Conservation (phyloP, 2,888 invertebrate genomes). For the Drosophila pseudotakahashii region DNA sequence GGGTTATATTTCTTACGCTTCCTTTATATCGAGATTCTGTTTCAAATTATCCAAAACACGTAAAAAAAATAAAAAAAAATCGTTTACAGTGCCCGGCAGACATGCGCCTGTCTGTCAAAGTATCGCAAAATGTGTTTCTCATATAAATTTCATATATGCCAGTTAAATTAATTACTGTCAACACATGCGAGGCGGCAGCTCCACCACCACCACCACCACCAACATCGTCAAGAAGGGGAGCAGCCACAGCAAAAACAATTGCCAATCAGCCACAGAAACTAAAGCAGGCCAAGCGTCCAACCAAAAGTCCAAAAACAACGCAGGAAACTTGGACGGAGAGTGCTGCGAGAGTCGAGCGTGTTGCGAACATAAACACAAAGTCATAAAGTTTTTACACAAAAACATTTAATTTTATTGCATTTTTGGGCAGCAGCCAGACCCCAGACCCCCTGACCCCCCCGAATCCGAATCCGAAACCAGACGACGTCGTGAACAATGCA, state of each 20-base stretch:
- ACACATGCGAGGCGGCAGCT: conserved; percentile 62
- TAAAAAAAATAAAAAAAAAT: too few species aligned
- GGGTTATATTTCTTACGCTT: too few species aligned
- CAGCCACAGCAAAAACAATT: conserved; percentile 40
- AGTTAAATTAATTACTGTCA: conserved; percentile 79
- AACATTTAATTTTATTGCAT: conserved; percentile 80
- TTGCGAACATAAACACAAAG: conserved; percentile 77
- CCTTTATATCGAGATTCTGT: neutral
- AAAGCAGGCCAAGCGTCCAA: conserved; percentile 68
- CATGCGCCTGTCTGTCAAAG: conserved; percentile 44
- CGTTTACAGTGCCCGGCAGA: neutral
- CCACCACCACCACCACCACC: conserved; percentile 4
- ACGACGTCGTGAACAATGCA: conserved; percentile 35
- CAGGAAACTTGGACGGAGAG: conserved; percentile 12
- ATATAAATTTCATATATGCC: conserved; percentile 74
- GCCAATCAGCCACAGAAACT: conserved; percentile 60
- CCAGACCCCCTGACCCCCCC: conserved; percentile 17
- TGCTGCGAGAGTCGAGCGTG: conserved; percentile 51
- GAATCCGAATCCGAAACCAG: conserved; percentile 11
- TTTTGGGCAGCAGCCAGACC: conserved; percentile 69
- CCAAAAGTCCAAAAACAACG: conserved; percentile 59
- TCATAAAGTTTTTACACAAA: conserved; percentile 79
- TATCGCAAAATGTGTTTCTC: conserved; percentile 68
- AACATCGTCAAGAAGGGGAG: conserved; percentile 28
- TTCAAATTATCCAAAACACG: neutral